These are phyloP conservation scores for Physella acuta DNA, from an alignment of 1,140 invertebrate genomes.

Conservation along the genomic window DNA sequence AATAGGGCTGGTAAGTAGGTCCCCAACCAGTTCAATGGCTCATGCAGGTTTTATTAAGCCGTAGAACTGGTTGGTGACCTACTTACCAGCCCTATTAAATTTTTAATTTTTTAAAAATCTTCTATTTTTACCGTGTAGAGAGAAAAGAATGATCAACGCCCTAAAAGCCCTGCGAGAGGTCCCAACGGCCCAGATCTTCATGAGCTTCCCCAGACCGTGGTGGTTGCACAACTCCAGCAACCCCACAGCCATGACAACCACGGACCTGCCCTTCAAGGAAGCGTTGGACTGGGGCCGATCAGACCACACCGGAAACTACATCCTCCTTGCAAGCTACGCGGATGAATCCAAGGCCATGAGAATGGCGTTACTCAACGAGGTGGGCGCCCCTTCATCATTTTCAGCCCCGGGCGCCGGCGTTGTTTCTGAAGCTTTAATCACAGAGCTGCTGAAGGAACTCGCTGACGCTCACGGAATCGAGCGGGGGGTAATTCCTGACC, in stretches of 20 bases:
- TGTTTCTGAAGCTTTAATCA: neutral
- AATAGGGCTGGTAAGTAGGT: too few relatives aligned
- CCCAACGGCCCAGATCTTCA: neutral
- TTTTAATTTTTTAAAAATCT: too few relatives aligned
- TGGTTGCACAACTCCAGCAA: neutral
- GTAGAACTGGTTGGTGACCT: too few relatives aligned
- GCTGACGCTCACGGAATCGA: neutral
- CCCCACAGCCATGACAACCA: neutral
- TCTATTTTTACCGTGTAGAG: too few relatives aligned
- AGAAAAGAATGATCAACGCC: neutral
- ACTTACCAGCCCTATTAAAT: too few relatives aligned
- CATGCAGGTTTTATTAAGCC: too few relatives aligned
- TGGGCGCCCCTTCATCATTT: neutral
- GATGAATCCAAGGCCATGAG: neutral
- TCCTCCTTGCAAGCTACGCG: slow-evolving; percentile 1
- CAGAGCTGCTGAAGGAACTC: neutral
- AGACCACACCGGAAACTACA: neutral
- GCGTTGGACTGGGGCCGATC: slow-evolving; percentile 6
- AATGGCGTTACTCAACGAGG: neutral
- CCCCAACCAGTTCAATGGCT: too few relatives aligned
- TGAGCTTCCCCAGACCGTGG: neutral
- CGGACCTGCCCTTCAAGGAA: neutral
- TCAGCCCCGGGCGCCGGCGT: neutral
- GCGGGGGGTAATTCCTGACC: neutral
- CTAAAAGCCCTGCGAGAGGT: neutral